phyloP scores from a whole-genome alignment of 2,113 vertebrate genomes.

The Choloepus hoffmanni region DNA sequence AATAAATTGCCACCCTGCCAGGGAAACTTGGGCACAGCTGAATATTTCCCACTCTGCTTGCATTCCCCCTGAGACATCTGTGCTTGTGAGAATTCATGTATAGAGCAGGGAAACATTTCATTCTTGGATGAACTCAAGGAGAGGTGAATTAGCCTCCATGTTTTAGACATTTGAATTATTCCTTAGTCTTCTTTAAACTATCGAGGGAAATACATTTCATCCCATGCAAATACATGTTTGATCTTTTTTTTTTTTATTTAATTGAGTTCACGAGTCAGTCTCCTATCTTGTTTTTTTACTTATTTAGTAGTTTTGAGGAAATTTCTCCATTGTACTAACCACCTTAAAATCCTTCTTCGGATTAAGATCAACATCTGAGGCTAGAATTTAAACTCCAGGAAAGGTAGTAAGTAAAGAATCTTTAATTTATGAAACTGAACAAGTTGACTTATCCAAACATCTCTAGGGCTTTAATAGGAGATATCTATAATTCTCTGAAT shows the following conservation, averaged over 20 bases:
- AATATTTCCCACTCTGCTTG: not conserved
- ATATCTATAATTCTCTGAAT: conserved; percentile 94
- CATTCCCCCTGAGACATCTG: not conserved
- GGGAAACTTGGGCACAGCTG: not conserved
- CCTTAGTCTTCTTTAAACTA: conserved; percentile 72
- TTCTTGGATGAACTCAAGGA: conserved; percentile 43
- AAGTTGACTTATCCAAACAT: conserved; percentile 92
- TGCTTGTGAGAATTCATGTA: not conserved
- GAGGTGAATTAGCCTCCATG: conserved; percentile 39
- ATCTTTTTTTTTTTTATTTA: conserved; percentile 77
- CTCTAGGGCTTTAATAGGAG: conserved; percentile 91
- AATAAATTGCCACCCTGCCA: conserved; percentile 1
- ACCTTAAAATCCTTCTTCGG: conserved; percentile 85
- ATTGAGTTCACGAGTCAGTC: conserved; percentile 79
- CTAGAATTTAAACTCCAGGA: conserved; percentile 87
- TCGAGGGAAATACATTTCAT: conserved; percentile 71
- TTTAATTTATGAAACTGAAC: conserved; percentile 92
- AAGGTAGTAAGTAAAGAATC: conserved; percentile 88
- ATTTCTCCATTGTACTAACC: conserved; percentile 81
- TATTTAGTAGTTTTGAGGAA: conserved; percentile 84
- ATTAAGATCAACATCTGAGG: conserved; percentile 86
- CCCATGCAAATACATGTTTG: conserved; percentile 71
- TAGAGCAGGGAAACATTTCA: conserved; percentile 31
- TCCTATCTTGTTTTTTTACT: conserved; percentile 85
- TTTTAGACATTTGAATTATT: conserved; percentile 72